These are phyloP conservation scores for Varanus salvator DNA, from an alignment of 2,113 vertebrate genomes.

Conservation along the genomic window DNA sequence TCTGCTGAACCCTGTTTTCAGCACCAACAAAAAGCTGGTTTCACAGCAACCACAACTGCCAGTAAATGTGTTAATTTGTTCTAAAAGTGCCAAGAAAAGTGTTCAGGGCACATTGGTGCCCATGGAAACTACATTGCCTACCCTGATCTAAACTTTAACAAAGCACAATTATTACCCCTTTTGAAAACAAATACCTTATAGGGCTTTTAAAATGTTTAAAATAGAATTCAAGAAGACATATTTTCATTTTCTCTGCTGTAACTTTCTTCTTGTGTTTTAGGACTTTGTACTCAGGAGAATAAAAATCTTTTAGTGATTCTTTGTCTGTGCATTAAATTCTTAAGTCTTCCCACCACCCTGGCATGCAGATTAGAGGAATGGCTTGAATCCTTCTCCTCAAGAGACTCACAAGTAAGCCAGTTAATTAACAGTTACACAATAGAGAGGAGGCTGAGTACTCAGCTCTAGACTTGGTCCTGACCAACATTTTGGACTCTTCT, in stretches of 20 bases:
- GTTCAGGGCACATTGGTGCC: no score
- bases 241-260: slow-evolving; percentile 21
- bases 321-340: neutral
- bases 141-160: neutral
- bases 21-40: no score
- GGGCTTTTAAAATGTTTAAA: neutral
- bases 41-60: no score
- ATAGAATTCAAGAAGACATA: neutral
- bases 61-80: no score
- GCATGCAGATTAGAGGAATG: neutral
- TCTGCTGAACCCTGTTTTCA: no score
- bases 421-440: neutral
- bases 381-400: slow-evolving; percentile 1
- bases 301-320: accelerated
- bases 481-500: neutral
- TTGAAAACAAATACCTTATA: neutral
- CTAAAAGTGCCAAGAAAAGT: no score
- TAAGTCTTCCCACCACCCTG: neutral
- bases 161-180: neutral
- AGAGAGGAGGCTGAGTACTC: slow-evolving; percentile 5
- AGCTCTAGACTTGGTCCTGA: neutral
- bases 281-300: slow-evolving; percentile 7
- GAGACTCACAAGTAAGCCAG: neutral
- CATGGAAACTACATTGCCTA: neutral
- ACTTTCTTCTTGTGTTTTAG: neutral